phyloP scores from a whole-genome alignment of 35 echinoderm and acorn worm species.

The Eucidaris tribuloides region DNA sequence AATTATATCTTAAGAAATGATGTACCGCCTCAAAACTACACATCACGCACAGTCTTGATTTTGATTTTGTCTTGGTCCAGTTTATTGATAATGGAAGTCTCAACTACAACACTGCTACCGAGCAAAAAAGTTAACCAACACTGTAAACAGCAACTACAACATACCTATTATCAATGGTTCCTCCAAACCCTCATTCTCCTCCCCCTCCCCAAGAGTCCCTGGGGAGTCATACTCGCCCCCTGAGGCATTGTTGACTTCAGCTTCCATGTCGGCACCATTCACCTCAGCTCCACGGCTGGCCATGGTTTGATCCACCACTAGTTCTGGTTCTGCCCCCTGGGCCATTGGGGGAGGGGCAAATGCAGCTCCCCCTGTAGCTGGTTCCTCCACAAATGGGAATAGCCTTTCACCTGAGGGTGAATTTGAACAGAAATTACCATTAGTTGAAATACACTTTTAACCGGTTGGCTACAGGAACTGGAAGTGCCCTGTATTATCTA shows the following conservation, averaged over 20 bases:
- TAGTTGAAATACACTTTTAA: no score
- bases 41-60: no score
- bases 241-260: not conserved
- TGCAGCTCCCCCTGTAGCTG: not conserved
- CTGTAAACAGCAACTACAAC: not conserved
- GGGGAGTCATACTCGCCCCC: constrained; percentile 20
- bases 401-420: not conserved
- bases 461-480: no score
- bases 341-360: not conserved
- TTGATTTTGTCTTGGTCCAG: no score
- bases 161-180: constrained; percentile 3
- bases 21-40: no score
- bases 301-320: not conserved
- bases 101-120: no score
- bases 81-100: no score
- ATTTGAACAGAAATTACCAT: no score
- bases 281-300: not conserved
- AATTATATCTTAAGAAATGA: no score
- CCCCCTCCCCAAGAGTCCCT: not conserved
- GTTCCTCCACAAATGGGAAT: constrained; percentile 12
- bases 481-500: no score
- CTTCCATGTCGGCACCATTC: not conserved
- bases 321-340: constrained; percentile 2
- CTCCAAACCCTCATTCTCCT: constrained; percentile 3
- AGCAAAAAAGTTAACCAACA: no score